A percentile compares a stretch with the other conserved stretches of the same genome.
Evolutionary conservation across 2,113 vertebrate genomes (phyloP).

Genomic region (Semicossyphus pulcher): DNA sequence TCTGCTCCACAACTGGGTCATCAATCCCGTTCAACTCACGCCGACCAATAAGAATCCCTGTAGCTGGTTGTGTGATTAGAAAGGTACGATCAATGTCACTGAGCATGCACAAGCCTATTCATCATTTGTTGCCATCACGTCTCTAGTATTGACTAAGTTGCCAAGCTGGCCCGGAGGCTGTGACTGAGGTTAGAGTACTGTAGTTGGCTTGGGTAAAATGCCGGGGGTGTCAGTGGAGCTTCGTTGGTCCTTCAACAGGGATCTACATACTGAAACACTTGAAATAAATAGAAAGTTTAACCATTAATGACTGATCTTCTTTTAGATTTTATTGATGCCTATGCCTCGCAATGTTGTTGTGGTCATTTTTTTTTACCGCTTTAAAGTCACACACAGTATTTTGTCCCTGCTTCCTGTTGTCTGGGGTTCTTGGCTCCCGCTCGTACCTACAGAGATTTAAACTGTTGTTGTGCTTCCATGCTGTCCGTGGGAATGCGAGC

Average conservation of each 20-base stretch:
- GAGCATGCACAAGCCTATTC: conserved; percentile 11
- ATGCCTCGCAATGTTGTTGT: not conserved
- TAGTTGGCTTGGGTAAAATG: no score
- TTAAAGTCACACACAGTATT: not conserved
- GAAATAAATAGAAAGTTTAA: not conserved
- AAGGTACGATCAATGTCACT: conserved; percentile 37
- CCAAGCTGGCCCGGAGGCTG: not conserved
- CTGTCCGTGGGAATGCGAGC: conserved; percentile 61
- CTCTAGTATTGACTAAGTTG: not conserved
- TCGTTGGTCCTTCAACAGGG: not conserved
- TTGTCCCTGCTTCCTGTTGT: conserved; percentile 4
- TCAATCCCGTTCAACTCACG: conserved; percentile 40
- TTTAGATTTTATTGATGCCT: conserved; percentile 4
- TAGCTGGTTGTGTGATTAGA: conserved; percentile 35
- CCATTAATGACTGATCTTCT: not conserved
- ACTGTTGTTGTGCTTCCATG: conserved; percentile 41
- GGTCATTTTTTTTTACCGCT: not conserved
- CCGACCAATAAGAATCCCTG: conserved; percentile 31
- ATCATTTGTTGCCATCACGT: conserved; percentile 16
- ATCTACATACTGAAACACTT: not conserved
- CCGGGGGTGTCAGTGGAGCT: not conserved
- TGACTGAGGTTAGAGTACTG: not conserved
- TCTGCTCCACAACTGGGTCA: conserved; percentile 24
- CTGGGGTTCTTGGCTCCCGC: conserved; percentile 22
- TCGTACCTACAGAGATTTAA: conserved; percentile 48